Evolutionary conservation across 2,888 invertebrate genomes (phyloP).

Genomic region (Plemyria rubiginata): DNA sequence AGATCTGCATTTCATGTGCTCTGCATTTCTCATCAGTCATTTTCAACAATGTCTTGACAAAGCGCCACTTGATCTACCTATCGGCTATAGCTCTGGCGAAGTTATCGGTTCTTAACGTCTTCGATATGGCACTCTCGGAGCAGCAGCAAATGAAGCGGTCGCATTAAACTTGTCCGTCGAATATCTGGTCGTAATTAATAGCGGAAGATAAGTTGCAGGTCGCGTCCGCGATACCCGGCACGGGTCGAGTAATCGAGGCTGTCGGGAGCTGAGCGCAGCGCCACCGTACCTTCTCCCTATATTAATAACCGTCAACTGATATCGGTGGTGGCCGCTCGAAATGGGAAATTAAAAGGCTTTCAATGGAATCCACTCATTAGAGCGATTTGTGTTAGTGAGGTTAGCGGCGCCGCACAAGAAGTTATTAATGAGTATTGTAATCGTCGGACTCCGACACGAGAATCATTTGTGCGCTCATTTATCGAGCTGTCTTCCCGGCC

Average conservation of each 20-base stretch:
- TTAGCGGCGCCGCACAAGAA: constrained; percentile 74
- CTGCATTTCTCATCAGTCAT: constrained; percentile 15
- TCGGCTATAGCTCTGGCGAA: constrained; percentile 70
- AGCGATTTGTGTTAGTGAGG: constrained; percentile 74
- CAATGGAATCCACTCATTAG: constrained; percentile 79
- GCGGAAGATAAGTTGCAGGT: constrained; percentile 76
- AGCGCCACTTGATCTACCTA: constrained; percentile 11
- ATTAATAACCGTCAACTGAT: constrained; percentile 81
- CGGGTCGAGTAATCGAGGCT: constrained; percentile 69
- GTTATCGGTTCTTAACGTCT: constrained; percentile 74
- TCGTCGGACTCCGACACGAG: constrained; percentile 66
- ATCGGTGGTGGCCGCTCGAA: constrained; percentile 77
- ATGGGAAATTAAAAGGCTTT: constrained; percentile 84
- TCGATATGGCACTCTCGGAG: constrained; percentile 77
- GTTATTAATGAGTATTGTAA: constrained; percentile 77
- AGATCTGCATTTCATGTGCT: constrained; percentile 44
- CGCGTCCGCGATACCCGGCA: constrained; percentile 67
- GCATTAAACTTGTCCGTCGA: constrained; percentile 82
- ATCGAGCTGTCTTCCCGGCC: constrained; percentile 56
- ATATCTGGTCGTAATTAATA: constrained; percentile 83
- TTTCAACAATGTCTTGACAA: constrained; percentile 12
- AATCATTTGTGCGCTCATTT: constrained; percentile 68
- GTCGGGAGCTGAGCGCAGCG: constrained; percentile 74
- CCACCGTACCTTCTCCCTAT: constrained; percentile 66
- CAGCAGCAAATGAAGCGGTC: constrained; percentile 82